A percentile compares a stretch with the other conserved stretches of the same genome.
phyloP scores from a whole-genome alignment of 2,113 vertebrate genomes.

The Phoenicopterus ruber region DNA sequence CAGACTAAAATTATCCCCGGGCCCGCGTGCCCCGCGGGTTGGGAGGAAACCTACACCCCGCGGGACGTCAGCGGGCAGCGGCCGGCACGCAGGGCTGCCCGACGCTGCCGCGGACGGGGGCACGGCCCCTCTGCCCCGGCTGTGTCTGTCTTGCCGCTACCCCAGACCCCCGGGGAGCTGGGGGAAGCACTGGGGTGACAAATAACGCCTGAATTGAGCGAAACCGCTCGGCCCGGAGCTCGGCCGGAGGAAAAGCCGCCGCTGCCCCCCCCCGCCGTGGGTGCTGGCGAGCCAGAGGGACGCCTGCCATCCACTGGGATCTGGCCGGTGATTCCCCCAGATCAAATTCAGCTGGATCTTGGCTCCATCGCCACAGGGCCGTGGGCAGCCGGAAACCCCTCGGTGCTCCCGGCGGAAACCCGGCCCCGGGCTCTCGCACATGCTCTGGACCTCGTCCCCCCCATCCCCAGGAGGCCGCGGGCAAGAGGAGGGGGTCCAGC shows the following conservation, averaged over 20 bases:
- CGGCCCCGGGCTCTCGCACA: fast-evolving
- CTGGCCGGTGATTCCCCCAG: background rate
- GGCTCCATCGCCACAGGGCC: fast-evolving
- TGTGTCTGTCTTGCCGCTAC: fast-evolving
- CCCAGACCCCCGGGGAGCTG: background rate
- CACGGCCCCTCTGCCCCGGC: fast-evolving
- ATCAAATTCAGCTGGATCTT: background rate
- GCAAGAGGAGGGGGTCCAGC: background rate
- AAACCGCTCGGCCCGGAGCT: fast-evolving
- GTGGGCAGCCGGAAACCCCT: background rate
- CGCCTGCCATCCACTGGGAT: fast-evolving
- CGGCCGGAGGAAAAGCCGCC: fast-evolving
- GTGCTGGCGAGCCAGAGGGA: background rate
- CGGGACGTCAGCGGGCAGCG: background rate
- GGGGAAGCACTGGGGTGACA: fast-evolving
- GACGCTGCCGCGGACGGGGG: background rate
- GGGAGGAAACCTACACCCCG: background rate
- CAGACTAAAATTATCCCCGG: background rate
- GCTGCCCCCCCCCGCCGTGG: fast-evolving
- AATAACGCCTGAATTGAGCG: background rate
- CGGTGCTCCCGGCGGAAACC: background rate
- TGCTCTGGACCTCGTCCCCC: background rate
- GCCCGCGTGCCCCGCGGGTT: background rate
- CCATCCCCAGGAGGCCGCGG: background rate
- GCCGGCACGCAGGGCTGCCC: background rate